Evolutionary conservation across 2,797 vertebrate genomes (phyloP).

Genomic region (Gymnothorax javanicus): DNA sequence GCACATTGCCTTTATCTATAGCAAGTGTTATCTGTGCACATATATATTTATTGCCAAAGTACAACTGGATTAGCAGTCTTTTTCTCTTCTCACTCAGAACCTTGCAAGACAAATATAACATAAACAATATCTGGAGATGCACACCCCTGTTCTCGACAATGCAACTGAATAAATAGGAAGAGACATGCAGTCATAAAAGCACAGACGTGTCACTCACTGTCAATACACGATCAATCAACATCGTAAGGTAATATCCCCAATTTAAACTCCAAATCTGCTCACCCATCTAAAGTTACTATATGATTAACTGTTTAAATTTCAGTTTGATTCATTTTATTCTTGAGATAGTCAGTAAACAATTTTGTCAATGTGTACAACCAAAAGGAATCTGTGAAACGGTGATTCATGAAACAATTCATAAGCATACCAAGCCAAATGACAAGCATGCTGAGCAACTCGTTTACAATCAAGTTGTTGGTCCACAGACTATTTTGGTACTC

Average conservation of each 20-base stretch:
- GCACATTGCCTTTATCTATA: neutral
- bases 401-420: slow-evolving; percentile 7
- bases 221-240: slow-evolving; percentile 53
- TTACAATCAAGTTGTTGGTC: slow-evolving; percentile 2
- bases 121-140: slow-evolving; percentile 36
- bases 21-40: slow-evolving; percentile 3
- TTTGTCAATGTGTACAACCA: neutral
- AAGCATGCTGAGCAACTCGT: neutral
- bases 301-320: neutral
- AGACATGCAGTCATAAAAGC: slow-evolving; percentile 64
- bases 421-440: slow-evolving; percentile 7
- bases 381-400: slow-evolving; percentile 5
- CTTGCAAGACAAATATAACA: slow-evolving; percentile 53
- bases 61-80: slow-evolving; percentile 58
- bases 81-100: slow-evolving; percentile 87
- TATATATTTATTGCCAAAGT: slow-evolving; percentile 18
- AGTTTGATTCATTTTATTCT: neutral
- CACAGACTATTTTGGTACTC: neutral
- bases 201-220: slow-evolving; percentile 42
- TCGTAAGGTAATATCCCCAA: neutral
- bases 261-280: neutral
- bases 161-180: slow-evolving; percentile 50
- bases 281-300: neutral
- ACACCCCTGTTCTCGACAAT: slow-evolving; percentile 42
- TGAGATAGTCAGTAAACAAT: neutral